Evolutionary conservation across 1,140 invertebrate genomes (phyloP), one percentile per base, ranked within the genome.

Genomic region (Camponotus pennsylvanicus): DNA sequence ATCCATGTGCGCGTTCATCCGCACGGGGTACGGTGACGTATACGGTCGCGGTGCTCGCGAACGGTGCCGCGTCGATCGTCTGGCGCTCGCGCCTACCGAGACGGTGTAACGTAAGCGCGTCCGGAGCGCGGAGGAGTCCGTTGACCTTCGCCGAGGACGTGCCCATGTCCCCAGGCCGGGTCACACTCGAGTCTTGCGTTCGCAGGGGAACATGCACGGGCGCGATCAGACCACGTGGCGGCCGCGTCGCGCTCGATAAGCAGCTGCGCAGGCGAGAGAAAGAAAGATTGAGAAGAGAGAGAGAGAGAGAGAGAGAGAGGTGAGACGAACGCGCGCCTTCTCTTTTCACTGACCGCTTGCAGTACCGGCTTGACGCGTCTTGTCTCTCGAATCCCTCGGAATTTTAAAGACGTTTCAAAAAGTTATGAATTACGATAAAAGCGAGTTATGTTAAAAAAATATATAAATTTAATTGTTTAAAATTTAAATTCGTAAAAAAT

Each of bases 121-220:
- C 27, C 27, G 27, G 27, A 34, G 40, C 66, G 34, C 80, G 52
- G 59, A 84, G 34, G 21, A 85, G 93, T 92, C 89, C 93, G 90
- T 93, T 93, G 93, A 93, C 93, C 92, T 94, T 93, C 91, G 88
- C 87, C 91, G 93, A 94, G 93, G 93, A 93, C 92, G 91, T 91
- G 91, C 91, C 89, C 92, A 93, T 92, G 93, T 94, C 93, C 93
- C 93, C 92, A 93, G 93, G 92, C 93, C 93, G 93, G 93, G 93
- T 94, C 93, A 94, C 93, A 93, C 86, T 93, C 91, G 91, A 93
- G 92, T 93, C 93, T 94, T 93, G 92, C 93, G 86, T 85, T 93
- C 92, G 76, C 91, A 94, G 93, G 93, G 52, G 70, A 94, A 92
- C 92, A 94, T 93, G 86, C 55, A 78, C 37, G 76, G 61, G 75